Evolutionary conservation across 1,140 invertebrate species (phyloP).

Genomic region (Leguminivora glycinivorella): DNA sequence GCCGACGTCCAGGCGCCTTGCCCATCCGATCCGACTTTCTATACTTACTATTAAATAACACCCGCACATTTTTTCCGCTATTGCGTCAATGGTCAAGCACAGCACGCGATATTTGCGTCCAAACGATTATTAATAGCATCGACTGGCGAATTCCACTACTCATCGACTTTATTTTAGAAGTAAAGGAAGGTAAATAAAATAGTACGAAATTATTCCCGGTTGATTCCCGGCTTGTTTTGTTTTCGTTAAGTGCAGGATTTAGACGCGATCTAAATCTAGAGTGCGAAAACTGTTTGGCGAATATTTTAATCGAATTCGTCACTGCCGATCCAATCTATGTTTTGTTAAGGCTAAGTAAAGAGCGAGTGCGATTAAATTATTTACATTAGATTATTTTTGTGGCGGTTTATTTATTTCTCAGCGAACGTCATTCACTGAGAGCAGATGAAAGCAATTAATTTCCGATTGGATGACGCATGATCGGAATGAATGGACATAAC

Average conservation of each 20-base stretch:
- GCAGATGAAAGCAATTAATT: constrained; percentile 67
- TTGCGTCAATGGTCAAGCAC: constrained; percentile 72
- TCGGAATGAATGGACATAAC: constrained; percentile 41
- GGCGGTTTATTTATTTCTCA: constrained; percentile 61
- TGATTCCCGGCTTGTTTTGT: constrained; percentile 60
- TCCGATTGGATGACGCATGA: constrained; percentile 65
- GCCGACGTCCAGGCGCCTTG: constrained; percentile 42
- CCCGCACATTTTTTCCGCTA: constrained; percentile 70
- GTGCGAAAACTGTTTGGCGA: constrained; percentile 49
- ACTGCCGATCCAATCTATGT: constrained; percentile 58
- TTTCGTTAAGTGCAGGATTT: constrained; percentile 53
- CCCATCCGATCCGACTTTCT: constrained; percentile 59
- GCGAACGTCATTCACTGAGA: constrained; percentile 58
- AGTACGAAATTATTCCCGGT: constrained; percentile 63
- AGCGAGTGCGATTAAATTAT: constrained; percentile 58
- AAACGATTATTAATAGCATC: constrained; percentile 69
- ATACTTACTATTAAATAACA: constrained; percentile 67
- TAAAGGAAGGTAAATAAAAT: constrained; percentile 72
- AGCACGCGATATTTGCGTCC: constrained; percentile 72
- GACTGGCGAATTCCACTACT: constrained; percentile 67
- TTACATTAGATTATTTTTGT: constrained; percentile 71
- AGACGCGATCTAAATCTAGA: constrained; percentile 59
- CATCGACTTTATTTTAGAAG: constrained; percentile 72
- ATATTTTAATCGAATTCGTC: constrained; percentile 75
- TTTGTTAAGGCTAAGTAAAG: constrained; percentile 69